A percentile compares a stretch with the other conserved stretches of the same genome.
phyloP scores from a whole-genome alignment of 2,113 vertebrate species.

The Orthochromis malagaraziensis region DNA sequence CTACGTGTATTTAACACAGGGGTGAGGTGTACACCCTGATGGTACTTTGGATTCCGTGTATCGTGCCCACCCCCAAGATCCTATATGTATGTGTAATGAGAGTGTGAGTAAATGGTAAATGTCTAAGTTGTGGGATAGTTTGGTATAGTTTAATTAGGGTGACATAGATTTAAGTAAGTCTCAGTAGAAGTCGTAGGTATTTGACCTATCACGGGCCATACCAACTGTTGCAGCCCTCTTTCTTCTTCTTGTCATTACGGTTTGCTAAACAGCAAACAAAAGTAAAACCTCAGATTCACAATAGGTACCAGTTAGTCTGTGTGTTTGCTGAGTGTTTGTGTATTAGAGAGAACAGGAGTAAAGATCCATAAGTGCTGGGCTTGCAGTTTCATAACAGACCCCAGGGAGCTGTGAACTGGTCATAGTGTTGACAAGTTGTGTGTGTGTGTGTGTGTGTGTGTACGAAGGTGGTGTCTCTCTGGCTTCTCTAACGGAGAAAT shows the following conservation, averaged over 20 bases:
- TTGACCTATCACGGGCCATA: not conserved
- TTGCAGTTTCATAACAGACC: constrained; percentile 61
- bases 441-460: not conserved
- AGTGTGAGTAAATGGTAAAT: no score
- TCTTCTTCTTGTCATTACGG: not conserved
- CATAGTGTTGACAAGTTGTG: constrained; percentile 29
- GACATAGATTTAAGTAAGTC: not conserved
- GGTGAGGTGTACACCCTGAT: no score
- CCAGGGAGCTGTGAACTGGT: constrained; percentile 50
- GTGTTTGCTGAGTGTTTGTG: not conserved
- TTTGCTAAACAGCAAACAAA: not conserved
- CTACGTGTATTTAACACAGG: no score
- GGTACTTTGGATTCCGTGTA: no score
- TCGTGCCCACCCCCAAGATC: no score
- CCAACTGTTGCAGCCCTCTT: not conserved
- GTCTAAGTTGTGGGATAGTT: no score
- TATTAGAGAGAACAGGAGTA: not conserved
- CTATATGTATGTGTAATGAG: no score
- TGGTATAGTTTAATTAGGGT: not conserved
- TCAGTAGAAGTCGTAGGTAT: not conserved
- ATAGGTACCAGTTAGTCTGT: not conserved
- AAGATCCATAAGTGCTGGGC: constrained; percentile 58
- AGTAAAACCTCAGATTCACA: not conserved
- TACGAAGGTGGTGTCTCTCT: not conserved
- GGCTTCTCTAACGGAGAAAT: constrained; percentile 23